Base-by-base conservation (phyloP, 2,113 vertebrate species). In the Rissa tridactyla region DNA sequence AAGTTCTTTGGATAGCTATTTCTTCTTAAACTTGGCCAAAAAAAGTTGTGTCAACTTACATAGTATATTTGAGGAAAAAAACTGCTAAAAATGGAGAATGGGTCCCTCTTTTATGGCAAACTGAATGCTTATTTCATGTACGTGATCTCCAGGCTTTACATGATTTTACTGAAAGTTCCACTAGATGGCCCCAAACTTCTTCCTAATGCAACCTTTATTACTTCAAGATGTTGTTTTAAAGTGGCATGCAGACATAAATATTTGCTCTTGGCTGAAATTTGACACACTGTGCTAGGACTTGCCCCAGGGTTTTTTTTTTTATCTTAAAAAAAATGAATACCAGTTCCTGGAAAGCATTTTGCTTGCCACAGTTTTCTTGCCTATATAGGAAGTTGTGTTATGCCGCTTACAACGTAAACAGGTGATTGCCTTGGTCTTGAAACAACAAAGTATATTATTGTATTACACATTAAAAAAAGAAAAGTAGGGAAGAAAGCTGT, bases 171-270 rank as follows among this genome's bases (percentile, higher is more conserved):
- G 15, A 7, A 70, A 77, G 9, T 83, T 92, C 97, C 97, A 97
- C 98, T 97, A 97, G 97, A 92, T 98, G 98, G 97, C 98, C 42
- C 96, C 96, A 97, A 91, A 97, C 11, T n/a, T 68, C 96, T 94
- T 86, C 44, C 11, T 27, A 93, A 93, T 2, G 14, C 51, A 76
- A 40, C 3, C 11, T 54, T 73, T 68, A 65, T 88, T 82, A 32
- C 11, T 95, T 82, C 92, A 92, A 86, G 86, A 72, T 78, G 64
- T n/a, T 90, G 34, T 82, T 89, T 87, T 82, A 85, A 66, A 90
- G 69, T 60, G 94, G 66, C 72, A 90, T 34, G 65, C 86, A 95
- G 96, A 94, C 84, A 92, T 86, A 96, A 96, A 97, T 89, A 84
- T 94, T 96, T 97, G 93, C 62, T 89, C 70, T 91, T 89, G 86